These are phyloP conservation scores for Caenorhabditis japonica DNA, from an alignment of 2,888 invertebrate species.

Conservation along the genomic window DNA sequence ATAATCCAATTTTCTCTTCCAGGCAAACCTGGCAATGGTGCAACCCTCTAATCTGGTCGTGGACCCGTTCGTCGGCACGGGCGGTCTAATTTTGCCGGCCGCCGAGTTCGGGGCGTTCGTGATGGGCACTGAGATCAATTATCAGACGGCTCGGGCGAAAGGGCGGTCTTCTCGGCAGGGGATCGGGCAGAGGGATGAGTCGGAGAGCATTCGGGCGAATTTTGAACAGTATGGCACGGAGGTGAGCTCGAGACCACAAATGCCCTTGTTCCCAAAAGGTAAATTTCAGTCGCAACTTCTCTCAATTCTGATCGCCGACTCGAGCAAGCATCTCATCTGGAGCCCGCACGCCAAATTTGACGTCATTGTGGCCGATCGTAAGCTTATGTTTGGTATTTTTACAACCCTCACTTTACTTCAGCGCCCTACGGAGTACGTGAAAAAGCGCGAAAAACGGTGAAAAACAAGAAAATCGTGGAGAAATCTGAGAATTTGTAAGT, in stretches of 20 bases:
- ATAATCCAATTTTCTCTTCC: too few species aligned
- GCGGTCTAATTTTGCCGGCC: conserved; percentile 85
- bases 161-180: conserved; percentile 79
- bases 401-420: conserved; percentile 79
- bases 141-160: conserved; percentile 89
- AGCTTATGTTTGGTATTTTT: too few species aligned
- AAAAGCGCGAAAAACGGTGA: conserved; percentile 88
- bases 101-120: conserved; percentile 90
- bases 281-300: conserved; percentile 82
- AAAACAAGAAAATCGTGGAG: conserved; percentile 34
- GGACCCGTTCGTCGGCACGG: conserved; percentile 90
- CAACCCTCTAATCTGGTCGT: conserved; percentile 84
- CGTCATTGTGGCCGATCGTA: conserved; percentile 91
- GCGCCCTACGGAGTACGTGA: conserved; percentile 98
- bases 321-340: conserved; percentile 84
- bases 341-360: conserved; percentile 86
- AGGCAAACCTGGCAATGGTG: conserved; percentile 93
- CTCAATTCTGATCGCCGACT: conserved; percentile 92
- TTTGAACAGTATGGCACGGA: conserved; percentile 86
- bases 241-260: background rate
- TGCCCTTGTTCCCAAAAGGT: background rate
- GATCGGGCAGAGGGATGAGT: conserved; percentile 81
- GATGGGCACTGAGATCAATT: conserved; percentile 89
- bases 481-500: conserved; percentile 18
- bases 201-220: conserved; percentile 90